Evolutionary conservation across 2,888 invertebrate species (phyloP), one percentile per base, ranked within the genome.

Genomic region (Morpho helenor): DNA sequence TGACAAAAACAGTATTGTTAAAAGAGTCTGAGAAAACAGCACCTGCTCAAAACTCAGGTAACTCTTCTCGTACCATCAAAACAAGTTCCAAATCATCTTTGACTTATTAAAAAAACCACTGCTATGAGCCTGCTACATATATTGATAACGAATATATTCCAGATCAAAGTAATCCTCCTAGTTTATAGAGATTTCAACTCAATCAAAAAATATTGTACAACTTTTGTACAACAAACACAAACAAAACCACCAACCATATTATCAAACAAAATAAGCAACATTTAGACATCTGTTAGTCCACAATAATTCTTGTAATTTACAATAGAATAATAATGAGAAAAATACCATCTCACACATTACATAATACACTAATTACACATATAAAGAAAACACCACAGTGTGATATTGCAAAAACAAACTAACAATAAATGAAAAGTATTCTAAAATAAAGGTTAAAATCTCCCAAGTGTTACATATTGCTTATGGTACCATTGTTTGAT

Each of bases 261-360:
- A 31, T 31, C 31, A 10, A 10, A 9, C 42, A 42, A 43, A 48
- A 55, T 22, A 8, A 45, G 22, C 10, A 23, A 22, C 10, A 4
- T 8, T 44, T 40, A 16, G 16, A 40, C 8, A 49, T 8, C 16
- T 56, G 10, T 56, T 40, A 47, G 42, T 52, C 52, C 43, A 60
- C 40, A 50, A 42, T 16, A 40, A 53, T 52, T 57, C 49, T 9
- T 60, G 44, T 31, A 49, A 56, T 57, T 52, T 55, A 61, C 61
- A 61, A 56, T 49, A 58, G 58, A 55, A 61, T 61, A 61, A 61
- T 56, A 59, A 59, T 59, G 61, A 43, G 61, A 59, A 59, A 61
- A 61, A 61, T 61, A 55, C 52, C 59, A 61, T 55, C 31, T 31
- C 58, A 52, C 61, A 52, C 31, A 54, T 61, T 61, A 59, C 52